A percentile compares a stretch with the other conserved stretches of the same genome.
Conservation (phyloP, 1,140 invertebrate genomes). For the Hypothenemus hampei region DNA sequence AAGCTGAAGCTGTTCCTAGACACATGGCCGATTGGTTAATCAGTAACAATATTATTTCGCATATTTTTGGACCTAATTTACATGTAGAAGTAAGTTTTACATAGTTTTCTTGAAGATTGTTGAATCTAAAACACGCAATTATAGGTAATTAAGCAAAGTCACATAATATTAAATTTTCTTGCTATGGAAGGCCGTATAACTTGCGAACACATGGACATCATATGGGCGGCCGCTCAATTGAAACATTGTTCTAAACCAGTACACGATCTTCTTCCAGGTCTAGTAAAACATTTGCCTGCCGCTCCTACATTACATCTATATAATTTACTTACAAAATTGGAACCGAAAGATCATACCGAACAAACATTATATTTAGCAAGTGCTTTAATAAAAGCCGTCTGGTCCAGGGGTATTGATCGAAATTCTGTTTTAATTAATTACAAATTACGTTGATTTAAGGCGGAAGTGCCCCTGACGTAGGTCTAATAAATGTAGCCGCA, state of each 20-base stretch:
- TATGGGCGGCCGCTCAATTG: conserved; percentile 89
- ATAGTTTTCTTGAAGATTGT: not conserved
- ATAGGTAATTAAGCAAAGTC: conserved; percentile 88
- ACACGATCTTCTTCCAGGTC: conserved; percentile 80
- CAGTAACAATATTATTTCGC: conserved; percentile 86
- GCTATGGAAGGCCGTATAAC: conserved; percentile 88
- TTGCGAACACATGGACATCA: conserved; percentile 85
- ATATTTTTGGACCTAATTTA: conserved; percentile 92
- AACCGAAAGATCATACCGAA: conserved; percentile 87
- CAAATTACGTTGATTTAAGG: conserved; percentile 9
- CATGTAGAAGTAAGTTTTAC: conserved; percentile 74
- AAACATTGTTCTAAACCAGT: conserved; percentile 93
- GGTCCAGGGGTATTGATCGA: conserved; percentile 75
- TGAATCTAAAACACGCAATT: not conserved
- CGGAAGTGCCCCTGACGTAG: conserved; percentile 48
- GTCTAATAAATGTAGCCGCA: conserved; percentile 50
- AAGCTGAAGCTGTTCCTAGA: conserved; percentile 77
- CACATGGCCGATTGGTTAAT: conserved; percentile 84
- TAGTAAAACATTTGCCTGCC: conserved; percentile 85
- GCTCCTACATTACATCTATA: conserved; percentile 84
- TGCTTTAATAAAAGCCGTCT: conserved; percentile 82
- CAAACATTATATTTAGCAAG: conserved; percentile 87
- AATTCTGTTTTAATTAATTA: too few species aligned
- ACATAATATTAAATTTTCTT: conserved; percentile 86
- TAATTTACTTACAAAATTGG: conserved; percentile 73